Base-by-base conservation (phyloP, 2,888 invertebrate species). In the Eudasyphora cyanicolor region DNA sequence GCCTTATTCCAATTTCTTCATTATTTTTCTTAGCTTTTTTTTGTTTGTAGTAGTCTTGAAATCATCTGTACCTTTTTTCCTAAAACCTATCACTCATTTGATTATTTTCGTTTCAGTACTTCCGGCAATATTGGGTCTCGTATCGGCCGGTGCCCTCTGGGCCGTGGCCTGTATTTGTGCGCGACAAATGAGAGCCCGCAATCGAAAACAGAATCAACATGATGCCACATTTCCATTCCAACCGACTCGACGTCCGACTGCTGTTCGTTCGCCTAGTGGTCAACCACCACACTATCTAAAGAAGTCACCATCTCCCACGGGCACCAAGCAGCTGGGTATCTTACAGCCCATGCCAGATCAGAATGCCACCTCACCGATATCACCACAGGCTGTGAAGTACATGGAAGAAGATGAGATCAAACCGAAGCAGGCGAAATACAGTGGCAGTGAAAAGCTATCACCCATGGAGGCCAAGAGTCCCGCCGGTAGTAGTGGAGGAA, bases 241-340 rank as follows among this genome's bases (percentile, higher is more conserved):
- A 87, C 92, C 92, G 84, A 91, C 92, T 32, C 87, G 91, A 73
- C 91, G 91, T 93, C 92, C 92, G 88, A 92, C 92, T 14, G 92
- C 92, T 95, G 97, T 98, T 76, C 96, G 97, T 86, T 97, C 97
- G 83, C 97, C 97, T 0, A 96, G 96, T 74, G 96, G 96, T 14
- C 94, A 95, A 85, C 95, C 95, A 32, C 93, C 94, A 29, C 97
- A 97, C 91, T 97, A 97, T 92, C 92, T 98, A 90, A 97, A 97
- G 93, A 98, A 98, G 92, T 97, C 96, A n/a, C 97, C 98, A 0
- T 97, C 97, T 83, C 97, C 98, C 0, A 97, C 97, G 5, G 93
- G 94, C 86, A 85, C 84, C 82, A 91, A 91, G 80, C 91, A 91
- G 73, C 87, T 91, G 88, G 89, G 91, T 7, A 87, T 91, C 64